phyloP scores from a whole-genome alignment of 2,113 vertebrate species.

The Passerina amoena region DNA sequence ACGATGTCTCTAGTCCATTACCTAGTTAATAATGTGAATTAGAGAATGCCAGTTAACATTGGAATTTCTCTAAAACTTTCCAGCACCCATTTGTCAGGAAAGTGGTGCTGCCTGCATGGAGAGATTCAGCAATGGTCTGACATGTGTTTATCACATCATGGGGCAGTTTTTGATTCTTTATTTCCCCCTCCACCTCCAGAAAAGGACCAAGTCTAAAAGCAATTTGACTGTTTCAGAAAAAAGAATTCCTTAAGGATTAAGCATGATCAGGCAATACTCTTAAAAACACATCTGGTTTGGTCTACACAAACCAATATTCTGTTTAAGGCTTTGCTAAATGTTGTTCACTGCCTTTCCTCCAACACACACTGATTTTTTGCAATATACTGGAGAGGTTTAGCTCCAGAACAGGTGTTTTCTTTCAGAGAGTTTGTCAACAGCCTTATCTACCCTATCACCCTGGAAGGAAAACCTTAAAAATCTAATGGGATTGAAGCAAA shows the following conservation, averaged over 20 bases:
- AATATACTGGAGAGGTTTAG: background rate
- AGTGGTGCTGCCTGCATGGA: background rate
- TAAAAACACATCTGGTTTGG: background rate
- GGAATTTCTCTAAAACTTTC: background rate
- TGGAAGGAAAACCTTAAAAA: background rate
- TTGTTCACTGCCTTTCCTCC: background rate
- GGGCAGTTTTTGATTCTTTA: background rate
- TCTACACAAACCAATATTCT: background rate
- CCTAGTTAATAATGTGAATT: slow-evolving; percentile 49
- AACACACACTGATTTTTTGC: background rate
- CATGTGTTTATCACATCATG: background rate
- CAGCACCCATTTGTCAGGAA: background rate
- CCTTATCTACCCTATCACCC: background rate
- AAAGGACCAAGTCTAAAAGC: background rate
- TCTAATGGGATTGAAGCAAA: background rate
- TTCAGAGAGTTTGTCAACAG: background rate
- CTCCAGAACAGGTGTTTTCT: background rate
- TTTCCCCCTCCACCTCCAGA: background rate
- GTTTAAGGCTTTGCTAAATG: background rate
- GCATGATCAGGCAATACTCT: background rate
- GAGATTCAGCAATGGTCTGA: background rate
- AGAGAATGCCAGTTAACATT: background rate
- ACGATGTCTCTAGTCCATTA: slow-evolving; percentile 35
- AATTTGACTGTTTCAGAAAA: background rate
- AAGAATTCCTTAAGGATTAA: background rate